phyloP scores from a whole-genome alignment of 2,797 vertebrate species.

The Acestrorhynchus altus region DNA sequence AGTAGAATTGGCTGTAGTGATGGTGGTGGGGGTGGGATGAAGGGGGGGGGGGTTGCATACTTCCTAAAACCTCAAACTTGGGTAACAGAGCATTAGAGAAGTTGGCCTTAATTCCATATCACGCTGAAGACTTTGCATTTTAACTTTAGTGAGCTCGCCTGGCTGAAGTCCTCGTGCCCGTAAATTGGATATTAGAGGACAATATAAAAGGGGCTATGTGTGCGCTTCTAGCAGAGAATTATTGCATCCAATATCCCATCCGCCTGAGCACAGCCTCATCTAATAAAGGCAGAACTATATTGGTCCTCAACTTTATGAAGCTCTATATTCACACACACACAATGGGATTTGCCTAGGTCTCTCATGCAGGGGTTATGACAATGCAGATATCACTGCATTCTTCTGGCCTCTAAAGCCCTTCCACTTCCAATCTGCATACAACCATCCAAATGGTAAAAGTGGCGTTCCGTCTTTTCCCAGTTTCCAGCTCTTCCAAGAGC shows the following conservation, averaged over 20 bases:
- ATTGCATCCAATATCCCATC: constrained; percentile 80
- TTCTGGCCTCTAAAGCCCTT: constrained; percentile 72
- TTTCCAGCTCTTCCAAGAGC: constrained; percentile 48
- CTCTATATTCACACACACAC: constrained; percentile 75
- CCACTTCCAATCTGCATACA: constrained; percentile 79
- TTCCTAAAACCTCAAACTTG: constrained; percentile 79
- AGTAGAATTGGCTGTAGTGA: constrained; percentile 62
- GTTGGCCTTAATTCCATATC: constrained; percentile 81
- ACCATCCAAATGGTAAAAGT: constrained; percentile 78
- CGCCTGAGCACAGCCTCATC: constrained; percentile 77
- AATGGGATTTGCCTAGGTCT: constrained; percentile 83
- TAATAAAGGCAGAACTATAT: constrained; percentile 79
- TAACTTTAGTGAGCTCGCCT: constrained; percentile 82
- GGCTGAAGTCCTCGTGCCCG: constrained; percentile 77
- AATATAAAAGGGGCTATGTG: constrained; percentile 82
- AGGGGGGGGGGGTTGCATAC: constrained; percentile 73
- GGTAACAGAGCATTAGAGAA: constrained; percentile 76
- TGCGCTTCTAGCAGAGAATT: constrained; percentile 79
- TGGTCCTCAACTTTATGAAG: constrained; percentile 82
- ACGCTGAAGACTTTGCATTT: constrained; percentile 78
- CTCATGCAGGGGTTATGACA: constrained; percentile 73
- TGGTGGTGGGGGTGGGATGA: constrained; percentile 2
- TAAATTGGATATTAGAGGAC: constrained; percentile 84
- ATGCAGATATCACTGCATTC: constrained; percentile 79
- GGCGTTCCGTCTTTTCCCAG: constrained; percentile 10